Evolutionary conservation across 2,797 vertebrate species (phyloP), one percentile per base, ranked within the genome.

Genomic region (Paratrypauchen microcephalus): DNA sequence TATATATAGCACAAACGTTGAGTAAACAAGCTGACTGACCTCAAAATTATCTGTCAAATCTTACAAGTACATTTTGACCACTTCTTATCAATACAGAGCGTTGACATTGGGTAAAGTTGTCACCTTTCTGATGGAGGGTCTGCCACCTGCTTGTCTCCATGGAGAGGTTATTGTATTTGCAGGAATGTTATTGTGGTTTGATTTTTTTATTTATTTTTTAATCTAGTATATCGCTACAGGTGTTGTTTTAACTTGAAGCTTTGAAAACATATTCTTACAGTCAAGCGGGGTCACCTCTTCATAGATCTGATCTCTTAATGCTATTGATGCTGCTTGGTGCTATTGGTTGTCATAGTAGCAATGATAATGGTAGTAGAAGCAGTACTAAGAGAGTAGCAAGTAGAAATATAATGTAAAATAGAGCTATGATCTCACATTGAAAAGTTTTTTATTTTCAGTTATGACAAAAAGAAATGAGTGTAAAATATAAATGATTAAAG

Each of bases 1-100:
- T 77, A 70, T 71, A 41, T 63, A 55, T 55, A 48, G 61, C 68
- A 68, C 69, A 63, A 45, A 55, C 23, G 50, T 77, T 64, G 61
- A 48, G 36, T 55, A 30, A 73, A 65, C 59, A 69, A 72, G 65
- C 54, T n/a, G n/a, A 16, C 13, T 63, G 59, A 39, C 59, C 59
- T 39, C n/a, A 21, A 21, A 39, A 60, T 2, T 6, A 19, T 32
- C 7, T 36, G 58, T 60, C 0, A 11, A 60, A 36, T 18, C 57
- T 32, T 30, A 12, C 39, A 41, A 41, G 39, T 41, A 41, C 39
- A 41, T 41, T 36, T 36, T 11, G 19, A 39, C 19, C 8, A 61
- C 30, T 9, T 1, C 52, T 19, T 36, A 30, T 54, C 12, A 60
- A 30, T 48, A 24, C 54, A 21, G 23, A 19, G 12, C 4, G 13